Conservation (phyloP, 2,888 invertebrate species). For the Lithophane ornitopus region DNA sequence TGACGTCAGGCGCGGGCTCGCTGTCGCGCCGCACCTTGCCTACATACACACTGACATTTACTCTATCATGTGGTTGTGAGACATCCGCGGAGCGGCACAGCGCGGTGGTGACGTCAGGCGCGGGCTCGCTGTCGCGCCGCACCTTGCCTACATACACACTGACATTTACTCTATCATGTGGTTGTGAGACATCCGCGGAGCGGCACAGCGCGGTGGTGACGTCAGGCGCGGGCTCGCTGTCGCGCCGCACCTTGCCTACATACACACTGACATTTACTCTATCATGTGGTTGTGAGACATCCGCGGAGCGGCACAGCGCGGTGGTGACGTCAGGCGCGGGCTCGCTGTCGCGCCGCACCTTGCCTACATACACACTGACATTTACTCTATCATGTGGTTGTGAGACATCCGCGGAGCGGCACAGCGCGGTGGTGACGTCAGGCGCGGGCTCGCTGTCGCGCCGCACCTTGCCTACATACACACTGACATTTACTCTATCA, state of each 20-base stretch:
- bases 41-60: conserved; percentile 55
- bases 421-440: conserved; percentile 76
- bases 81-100: conserved; percentile 79
- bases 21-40: conserved; percentile 84
- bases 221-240: conserved; percentile 74
- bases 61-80: conserved; percentile 1
- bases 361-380: conserved; percentile 73
- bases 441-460: conserved; percentile 79
- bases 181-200: conserved; percentile 48
- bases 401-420: conserved; percentile 74
- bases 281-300: too few relatives aligned
- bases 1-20: conserved; percentile 69
- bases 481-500: conserved; percentile 24
- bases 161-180: conserved; percentile 14
- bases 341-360: conserved; percentile 83
- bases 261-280: conserved; percentile 23
- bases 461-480: conserved; percentile 78
- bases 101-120: conserved; percentile 72
- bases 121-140: conserved; percentile 79
- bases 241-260: conserved; percentile 83
- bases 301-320: conserved; percentile 83
- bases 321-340: conserved; percentile 67
- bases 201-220: conserved; percentile 83
- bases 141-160: conserved; percentile 77
- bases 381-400: conserved; percentile 14